These are phyloP conservation scores for Cephus rjabovi DNA, from an alignment of 2,888 invertebrate species.

Conservation along the genomic window DNA sequence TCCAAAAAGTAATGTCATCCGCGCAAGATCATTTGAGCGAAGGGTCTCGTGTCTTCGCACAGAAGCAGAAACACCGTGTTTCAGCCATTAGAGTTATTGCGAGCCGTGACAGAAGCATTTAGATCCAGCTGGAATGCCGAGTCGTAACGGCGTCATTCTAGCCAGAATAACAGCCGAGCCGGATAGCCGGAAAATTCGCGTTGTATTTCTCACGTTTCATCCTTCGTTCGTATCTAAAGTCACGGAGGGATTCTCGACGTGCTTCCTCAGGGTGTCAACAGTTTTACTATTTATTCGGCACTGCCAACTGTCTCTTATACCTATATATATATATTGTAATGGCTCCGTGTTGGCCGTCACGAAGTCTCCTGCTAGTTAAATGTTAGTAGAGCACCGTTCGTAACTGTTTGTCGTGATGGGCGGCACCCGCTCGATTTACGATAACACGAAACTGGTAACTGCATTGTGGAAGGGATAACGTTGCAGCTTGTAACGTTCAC, in stretches of 20 bases:
- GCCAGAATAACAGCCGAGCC: background rate
- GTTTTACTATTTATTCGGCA: slow-evolving; percentile 5
- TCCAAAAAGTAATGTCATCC: background rate
- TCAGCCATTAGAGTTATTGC: slow-evolving; percentile 46
- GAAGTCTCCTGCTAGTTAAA: slow-evolving; percentile 19
- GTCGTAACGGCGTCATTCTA: background rate
- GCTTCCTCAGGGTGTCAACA: slow-evolving; percentile 1
- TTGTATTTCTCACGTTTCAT: background rate
- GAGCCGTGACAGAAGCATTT: slow-evolving; percentile 52
- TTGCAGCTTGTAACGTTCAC: background rate
- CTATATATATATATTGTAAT: background rate
- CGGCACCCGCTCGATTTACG: slow-evolving; percentile 34
- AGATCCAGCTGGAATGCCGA: slow-evolving; percentile 42
- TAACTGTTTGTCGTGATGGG: slow-evolving; percentile 35
- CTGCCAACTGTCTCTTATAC: slow-evolving; percentile 6
- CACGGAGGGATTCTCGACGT: slow-evolving; percentile 1
- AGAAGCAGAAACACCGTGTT: slow-evolving; percentile 37
- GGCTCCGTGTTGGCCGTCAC: slow-evolving; percentile 6
- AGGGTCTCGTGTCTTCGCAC: background rate
- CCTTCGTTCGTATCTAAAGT: slow-evolving; percentile 9
- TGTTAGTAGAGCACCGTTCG: slow-evolving; percentile 42
- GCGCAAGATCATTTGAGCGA: background rate
- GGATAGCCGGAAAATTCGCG: background rate
- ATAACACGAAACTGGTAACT: slow-evolving; percentile 32
- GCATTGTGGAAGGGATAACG: slow-evolving; percentile 27